Evolutionary conservation across 2,888 invertebrate genomes (phyloP), one percentile per base, ranked within the genome.

Genomic region (Drosophila picticornis): DNA sequence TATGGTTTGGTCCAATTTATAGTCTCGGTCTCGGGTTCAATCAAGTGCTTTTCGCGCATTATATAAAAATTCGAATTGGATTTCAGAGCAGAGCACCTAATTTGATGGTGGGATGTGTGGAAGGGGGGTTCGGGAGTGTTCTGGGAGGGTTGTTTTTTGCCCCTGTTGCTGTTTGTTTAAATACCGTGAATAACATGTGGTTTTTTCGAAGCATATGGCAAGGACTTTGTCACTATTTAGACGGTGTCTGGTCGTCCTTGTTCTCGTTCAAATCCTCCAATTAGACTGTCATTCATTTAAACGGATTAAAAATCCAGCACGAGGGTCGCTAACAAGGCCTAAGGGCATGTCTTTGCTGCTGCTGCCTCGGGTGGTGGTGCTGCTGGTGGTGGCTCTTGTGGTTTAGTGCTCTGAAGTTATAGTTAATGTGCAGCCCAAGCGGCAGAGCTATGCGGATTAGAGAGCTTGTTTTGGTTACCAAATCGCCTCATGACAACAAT

Each of bases 181-280:
- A 92, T 88, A 91, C 91, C 93, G 93, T 93, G 91, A 90, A 92
- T 93, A 93, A 92, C 92, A 93, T 93, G 92, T 92, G 92, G 92
- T 93, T 93, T 93, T 92, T 93, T 91, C 91, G 70, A 83, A 93
- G 84, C 92, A 93, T 93, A 93, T 93, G 92, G 92, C 93, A 92
- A 88, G 88, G 83, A 91, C 93, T 91, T 92, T 92, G 91, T 90
- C 82, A 91, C 91, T 88, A 90, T 89, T 90, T 87, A 84, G 88
- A 72, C 74, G 66, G 63, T 81, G 74, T 70, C 75, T 67, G 75
- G 52, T 56, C 63, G 57, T 48, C 48, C 84, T 75, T 60, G 84
- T 69, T 78, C 69, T 64, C 60, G 58, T 65, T 74, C 88, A 91
- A 92, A 92, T 91, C 91, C 91, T 92, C 92, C 93, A 92, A 92